These are phyloP conservation scores for Epinephelus moara DNA, from an alignment of 2,113 vertebrate species.

Conservation along the genomic window DNA sequence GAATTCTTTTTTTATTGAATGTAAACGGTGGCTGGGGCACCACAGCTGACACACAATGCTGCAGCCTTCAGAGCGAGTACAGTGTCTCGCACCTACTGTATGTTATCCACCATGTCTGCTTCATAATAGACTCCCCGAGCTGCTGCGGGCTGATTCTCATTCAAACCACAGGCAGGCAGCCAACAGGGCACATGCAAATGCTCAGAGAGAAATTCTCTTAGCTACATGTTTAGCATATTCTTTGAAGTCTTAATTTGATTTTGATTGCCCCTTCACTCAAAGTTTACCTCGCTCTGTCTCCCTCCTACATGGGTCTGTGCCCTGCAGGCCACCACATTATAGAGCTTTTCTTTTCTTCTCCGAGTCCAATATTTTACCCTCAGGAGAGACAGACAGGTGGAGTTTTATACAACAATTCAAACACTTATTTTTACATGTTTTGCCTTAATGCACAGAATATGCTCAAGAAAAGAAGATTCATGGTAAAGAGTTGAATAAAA, in stretches of 20 bases:
- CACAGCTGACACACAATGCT: conserved; percentile 26
- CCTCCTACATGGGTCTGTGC: neutral
- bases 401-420: neutral
- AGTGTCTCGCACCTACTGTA: conserved; percentile 17
- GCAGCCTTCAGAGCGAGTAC: conserved; percentile 8
- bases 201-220: conserved; percentile 27
- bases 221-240: conserved; percentile 12
- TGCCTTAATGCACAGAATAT: neutral
- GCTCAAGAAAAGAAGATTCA: too few species aligned
- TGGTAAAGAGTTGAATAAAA: too few species aligned
- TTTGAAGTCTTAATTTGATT: conserved; percentile 58
- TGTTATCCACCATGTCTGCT: neutral
- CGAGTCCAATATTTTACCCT: neutral
- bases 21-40: conserved; percentile 57
- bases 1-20: conserved; percentile 60
- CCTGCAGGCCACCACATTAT: neutral
- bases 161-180: conserved; percentile 27
- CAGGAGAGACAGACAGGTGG: neutral
- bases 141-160: conserved; percentile 12
- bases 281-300: conserved; percentile 7
- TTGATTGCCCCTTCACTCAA: conserved; percentile 30
- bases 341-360: neutral
- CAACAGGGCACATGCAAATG: conserved; percentile 20
- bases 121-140: conserved; percentile 8
- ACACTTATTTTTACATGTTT: neutral